A percentile compares a stretch with the other conserved stretches of the same genome.
Conservation (phyloP, 2,113 vertebrate species). For the Amphilophus citrinellus region DNA sequence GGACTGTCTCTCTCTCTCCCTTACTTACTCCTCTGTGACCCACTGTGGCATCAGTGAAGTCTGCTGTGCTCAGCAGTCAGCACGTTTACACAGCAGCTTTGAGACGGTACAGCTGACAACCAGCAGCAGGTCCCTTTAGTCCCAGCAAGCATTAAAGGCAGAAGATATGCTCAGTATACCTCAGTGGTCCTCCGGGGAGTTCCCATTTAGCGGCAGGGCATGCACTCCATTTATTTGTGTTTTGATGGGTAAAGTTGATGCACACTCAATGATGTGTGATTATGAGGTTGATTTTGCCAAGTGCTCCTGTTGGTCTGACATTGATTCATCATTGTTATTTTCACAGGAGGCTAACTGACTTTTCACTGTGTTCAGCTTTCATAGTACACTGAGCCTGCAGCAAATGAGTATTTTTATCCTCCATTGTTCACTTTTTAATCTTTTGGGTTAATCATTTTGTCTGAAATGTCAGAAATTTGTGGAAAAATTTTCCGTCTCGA, state of each 20-base stretch:
- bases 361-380: background rate
- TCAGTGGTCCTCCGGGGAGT: constrained; percentile 62
- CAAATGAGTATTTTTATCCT: background rate
- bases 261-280: constrained; percentile 64
- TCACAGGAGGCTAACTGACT: constrained; percentile 2
- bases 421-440: background rate
- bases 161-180: constrained; percentile 62
- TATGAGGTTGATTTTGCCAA: constrained; percentile 48
- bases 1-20: constrained; percentile 29
- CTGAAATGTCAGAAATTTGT: background rate
- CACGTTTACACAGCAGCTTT: constrained; percentile 62
- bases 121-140: constrained; percentile 68
- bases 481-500: background rate
- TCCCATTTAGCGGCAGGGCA: constrained; percentile 53
- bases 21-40: constrained; percentile 69
- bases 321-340: constrained; percentile 39
- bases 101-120: constrained; percentile 66
- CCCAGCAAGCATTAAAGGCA: constrained; percentile 60
- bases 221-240: constrained; percentile 50
- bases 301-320: constrained; percentile 46
- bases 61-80: constrained; percentile 69
- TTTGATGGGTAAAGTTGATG: constrained; percentile 59
- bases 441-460: background rate
- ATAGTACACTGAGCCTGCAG: background rate
- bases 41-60: constrained; percentile 59